Percentiles rank a stretch among this genome's conserved stretches.
Evolutionary conservation across 2,888 invertebrate genomes (phyloP).

Genomic region (Lasioglossum leucozonium): DNA sequence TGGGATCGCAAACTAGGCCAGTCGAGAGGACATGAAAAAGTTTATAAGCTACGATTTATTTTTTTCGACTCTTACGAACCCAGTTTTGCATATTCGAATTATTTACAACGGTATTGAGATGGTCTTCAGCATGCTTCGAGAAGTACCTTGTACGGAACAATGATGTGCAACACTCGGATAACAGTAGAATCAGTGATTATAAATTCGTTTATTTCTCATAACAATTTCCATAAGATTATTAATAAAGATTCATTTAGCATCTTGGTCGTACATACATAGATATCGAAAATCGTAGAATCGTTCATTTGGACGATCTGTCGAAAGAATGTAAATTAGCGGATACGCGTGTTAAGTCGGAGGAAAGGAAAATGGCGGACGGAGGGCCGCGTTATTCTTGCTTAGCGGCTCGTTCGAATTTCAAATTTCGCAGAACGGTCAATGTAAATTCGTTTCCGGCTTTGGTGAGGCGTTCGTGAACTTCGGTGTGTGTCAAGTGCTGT

Average conservation of each 20-base stretch:
- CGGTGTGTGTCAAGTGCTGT: constrained; percentile 62
- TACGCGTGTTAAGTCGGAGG: not conserved
- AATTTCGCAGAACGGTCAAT: constrained; percentile 59
- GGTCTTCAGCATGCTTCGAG: not conserved
- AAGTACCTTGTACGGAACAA: not conserved
- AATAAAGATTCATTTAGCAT: not conserved
- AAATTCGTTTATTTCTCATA: not conserved
- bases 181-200: not conserved
- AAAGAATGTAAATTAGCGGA: not conserved
- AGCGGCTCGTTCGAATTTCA: constrained; percentile 44
- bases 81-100: not conserved
- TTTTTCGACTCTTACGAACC: not conserved
- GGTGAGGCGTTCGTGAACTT: constrained; percentile 63
- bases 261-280: not conserved
- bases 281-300: constrained; percentile 4
- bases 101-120: not conserved
- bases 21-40: not conserved
- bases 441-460: constrained; percentile 64
- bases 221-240: not conserved
- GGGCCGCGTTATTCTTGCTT: constrained; percentile 30
- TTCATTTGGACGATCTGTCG: not conserved
- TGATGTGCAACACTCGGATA: not conserved
- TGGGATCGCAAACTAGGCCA: not conserved
- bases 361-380: not conserved
- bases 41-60: not conserved